phyloP scores from a whole-genome alignment of 2,797 vertebrate genomes.

The Diplodus puntazzo region DNA sequence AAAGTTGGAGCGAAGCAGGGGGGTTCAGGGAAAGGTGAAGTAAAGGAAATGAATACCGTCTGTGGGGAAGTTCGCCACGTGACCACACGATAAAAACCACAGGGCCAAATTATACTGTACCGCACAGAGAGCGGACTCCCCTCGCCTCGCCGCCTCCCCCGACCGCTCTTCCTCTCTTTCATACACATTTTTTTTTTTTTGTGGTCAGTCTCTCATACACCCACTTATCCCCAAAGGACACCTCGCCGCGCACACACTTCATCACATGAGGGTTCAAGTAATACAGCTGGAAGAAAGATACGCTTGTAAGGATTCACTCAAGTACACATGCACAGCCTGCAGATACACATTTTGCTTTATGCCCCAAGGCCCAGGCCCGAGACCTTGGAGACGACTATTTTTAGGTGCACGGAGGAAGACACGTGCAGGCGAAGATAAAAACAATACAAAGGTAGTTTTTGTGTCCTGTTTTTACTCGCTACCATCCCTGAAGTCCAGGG shows the following conservation, averaged over 20 bases:
- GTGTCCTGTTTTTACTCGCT: neutral
- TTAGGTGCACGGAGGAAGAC: conserved; percentile 37
- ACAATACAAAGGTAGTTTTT: conserved; percentile 8
- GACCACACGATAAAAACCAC: conserved; percentile 76
- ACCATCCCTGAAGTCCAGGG: neutral
- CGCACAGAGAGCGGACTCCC: conserved; percentile 58
- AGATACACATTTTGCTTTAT: conserved; percentile 27
- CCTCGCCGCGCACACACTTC: conserved; percentile 49
- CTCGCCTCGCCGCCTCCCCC: conserved; percentile 19
- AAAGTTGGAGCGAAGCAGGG: conserved; percentile 54
- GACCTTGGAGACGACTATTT: conserved; percentile 55
- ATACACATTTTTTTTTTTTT: conserved; percentile 20
- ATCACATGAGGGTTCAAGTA: conserved; percentile 53
- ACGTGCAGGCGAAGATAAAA: conserved; percentile 3
- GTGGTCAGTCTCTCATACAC: conserved; percentile 53
- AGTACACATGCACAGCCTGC: conserved; percentile 14
- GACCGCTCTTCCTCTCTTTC: conserved; percentile 41
- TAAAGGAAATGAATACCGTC: conserved; percentile 84
- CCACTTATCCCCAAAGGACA: conserved; percentile 53
- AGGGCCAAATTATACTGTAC: conserved; percentile 69
- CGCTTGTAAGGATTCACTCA: conserved; percentile 33
- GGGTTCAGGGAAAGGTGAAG: conserved; percentile 87
- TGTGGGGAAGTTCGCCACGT: conserved; percentile 81
- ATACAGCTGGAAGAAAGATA: conserved; percentile 36
- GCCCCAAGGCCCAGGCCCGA: conserved; percentile 28